These are phyloP conservation scores for Sebastes variabilis DNA, from an alignment of 2,797 vertebrate species.

Conservation along the genomic window DNA sequence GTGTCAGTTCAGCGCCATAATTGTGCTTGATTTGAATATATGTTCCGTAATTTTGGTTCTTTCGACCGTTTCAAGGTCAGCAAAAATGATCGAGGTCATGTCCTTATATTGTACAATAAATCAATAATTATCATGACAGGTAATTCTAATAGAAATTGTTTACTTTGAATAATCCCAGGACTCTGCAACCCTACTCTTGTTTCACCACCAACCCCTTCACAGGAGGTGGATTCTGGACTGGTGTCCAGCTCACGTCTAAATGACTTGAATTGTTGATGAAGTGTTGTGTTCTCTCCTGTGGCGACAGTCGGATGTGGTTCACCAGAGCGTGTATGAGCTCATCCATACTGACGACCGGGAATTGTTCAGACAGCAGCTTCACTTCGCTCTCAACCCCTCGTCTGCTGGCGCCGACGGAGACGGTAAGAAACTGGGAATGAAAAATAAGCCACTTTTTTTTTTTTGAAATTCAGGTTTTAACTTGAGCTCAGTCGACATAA, in stretches of 20 bases:
- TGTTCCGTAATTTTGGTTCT: too few relatives aligned
- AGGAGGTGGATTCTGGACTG: background rate
- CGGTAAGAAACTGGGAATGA: conserved; percentile 45
- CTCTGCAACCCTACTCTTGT: too few relatives aligned
- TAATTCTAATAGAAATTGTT: too few relatives aligned
- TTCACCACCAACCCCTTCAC: too few relatives aligned
- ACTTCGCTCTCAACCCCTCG: conserved; percentile 71
- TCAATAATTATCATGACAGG: too few relatives aligned
- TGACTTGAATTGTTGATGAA: background rate
- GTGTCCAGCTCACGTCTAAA: background rate
- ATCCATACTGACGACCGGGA: conserved; percentile 85
- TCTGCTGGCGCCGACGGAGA: background rate
- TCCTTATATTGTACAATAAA: too few relatives aligned
- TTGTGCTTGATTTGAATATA: too few relatives aligned
- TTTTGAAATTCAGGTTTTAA: background rate
- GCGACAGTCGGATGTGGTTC: conserved; percentile 85
- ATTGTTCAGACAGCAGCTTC: conserved; percentile 81
- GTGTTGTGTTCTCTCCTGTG: background rate
- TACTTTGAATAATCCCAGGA: too few relatives aligned
- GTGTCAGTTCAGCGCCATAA: background rate
- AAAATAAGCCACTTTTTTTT: background rate
- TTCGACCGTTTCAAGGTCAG: too few relatives aligned
- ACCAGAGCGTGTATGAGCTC: conserved; percentile 87
- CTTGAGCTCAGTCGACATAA: background rate
- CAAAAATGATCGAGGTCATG: too few relatives aligned